phyloP scores from a whole-genome alignment of 2,888 invertebrate genomes.

The Melanchra persicariae region DNA sequence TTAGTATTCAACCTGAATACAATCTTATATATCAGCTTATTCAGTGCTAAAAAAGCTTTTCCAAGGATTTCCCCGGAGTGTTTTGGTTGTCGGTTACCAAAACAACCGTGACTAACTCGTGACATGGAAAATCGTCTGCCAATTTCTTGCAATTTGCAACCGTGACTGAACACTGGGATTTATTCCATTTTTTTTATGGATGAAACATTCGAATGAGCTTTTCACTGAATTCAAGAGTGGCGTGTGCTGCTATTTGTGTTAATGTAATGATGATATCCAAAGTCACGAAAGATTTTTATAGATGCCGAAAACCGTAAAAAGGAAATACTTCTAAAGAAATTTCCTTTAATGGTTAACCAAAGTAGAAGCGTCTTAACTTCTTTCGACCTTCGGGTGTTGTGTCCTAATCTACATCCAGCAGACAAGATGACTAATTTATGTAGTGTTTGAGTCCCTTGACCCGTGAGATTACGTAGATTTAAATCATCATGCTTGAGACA shows the following conservation, averaged over 20 bases:
- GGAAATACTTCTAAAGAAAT: background rate
- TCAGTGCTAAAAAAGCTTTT: conserved; percentile 27
- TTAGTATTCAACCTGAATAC: conserved; percentile 38
- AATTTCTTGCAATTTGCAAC: conserved; percentile 37
- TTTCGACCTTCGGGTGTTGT: conserved; percentile 39
- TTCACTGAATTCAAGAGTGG: conserved; percentile 31
- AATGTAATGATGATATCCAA: background rate
- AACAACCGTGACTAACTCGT: conserved; percentile 54
- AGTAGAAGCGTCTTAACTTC: conserved; percentile 23
- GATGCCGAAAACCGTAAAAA: background rate
- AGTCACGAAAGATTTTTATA: background rate
- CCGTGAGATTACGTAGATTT: conserved; percentile 61
- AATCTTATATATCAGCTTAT: conserved; percentile 27
- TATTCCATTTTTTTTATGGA: conserved; percentile 29
- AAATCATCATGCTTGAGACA: conserved; percentile 71
- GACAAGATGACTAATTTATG: conserved; percentile 53
- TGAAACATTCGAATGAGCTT: conserved; percentile 35
- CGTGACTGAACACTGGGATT: conserved; percentile 36
- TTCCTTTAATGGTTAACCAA: conserved; percentile 14
- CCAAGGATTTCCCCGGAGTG: conserved; percentile 45
- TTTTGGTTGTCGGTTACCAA: conserved; percentile 41
- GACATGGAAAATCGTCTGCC: conserved; percentile 40
- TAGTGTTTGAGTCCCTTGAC: conserved; percentile 64
- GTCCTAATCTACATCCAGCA: conserved; percentile 40
- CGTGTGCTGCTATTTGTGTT: conserved; percentile 2